Evolutionary conservation across 1,140 invertebrate genomes (phyloP), one percentile per base, ranked within the genome.

Genomic region (Luehdorfia chinensis): DNA sequence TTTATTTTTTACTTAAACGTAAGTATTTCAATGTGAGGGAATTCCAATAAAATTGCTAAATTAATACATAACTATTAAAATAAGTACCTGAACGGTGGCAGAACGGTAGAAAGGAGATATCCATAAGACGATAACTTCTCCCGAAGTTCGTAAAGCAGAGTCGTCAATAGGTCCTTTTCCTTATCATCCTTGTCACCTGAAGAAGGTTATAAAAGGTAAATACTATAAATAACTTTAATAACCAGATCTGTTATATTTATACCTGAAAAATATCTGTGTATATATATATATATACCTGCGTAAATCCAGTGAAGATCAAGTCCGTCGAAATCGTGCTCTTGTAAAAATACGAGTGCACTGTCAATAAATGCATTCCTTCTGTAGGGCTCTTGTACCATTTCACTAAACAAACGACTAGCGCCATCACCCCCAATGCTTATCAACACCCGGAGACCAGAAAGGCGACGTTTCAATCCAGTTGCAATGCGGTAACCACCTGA

Each of bases 291-390:
- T 27, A 46, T 75, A 78, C 88, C 90, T 39, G 91, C 90, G 66
- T 91, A 91, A 30, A 90, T 81, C 90, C 90, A 91, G 55, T 91
- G 87, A 7, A 92, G 63, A 63, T 92, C 91, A 4, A 91, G 68
- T 0, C 90, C 90, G 59, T 92, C 90, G 51, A 92, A 91, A 43
- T 87, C 84, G 51, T 90, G 88, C 34, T 88, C 78, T 52, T 84
- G 80, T 23, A 91, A 58, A 50, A 90, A 88, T 47, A 59, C 72
- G 3, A 92, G 72, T n/a, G 90, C 87, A 21, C 90, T 91, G 8
- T 88, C 77, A 6, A 93, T 89, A 58, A 94, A 94, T 14, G 73
- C 69, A 18, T 76, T 73, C 23, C 89, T 64, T 21, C 76, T 73
- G 6, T 63, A 66, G 1, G 84, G 74, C 43, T 76, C 81, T 37